Evolutionary conservation across 2,888 invertebrate species (phyloP), one percentile per base, ranked within the genome.

Genomic region (Dasysyrphus albostriatus): DNA sequence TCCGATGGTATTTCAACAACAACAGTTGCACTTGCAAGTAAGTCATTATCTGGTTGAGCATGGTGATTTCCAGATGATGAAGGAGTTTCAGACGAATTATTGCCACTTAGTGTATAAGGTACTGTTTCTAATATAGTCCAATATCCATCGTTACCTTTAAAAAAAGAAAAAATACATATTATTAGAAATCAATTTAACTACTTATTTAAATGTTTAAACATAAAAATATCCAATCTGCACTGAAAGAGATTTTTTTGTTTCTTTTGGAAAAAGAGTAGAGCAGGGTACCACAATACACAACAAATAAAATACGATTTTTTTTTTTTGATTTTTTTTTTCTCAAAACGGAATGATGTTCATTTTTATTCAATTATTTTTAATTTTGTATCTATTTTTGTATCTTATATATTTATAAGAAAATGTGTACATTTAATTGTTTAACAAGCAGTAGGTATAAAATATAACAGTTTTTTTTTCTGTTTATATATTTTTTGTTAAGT

Each of bases 51-150:
- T 34, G 85, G 80, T 59, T 76, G 88, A 47, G 67, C 88, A 76
- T 59, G 37, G 3, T 19, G 39, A 47, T 73, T 77, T 6, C 34
- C 77, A 51, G 74, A 76, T 87, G 88, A 88, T 59, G 88, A 89
- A 7, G 88, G 47, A 6, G 87, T 83, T 39, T 88, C 88, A 3
- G 88, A 73, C 12, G 88, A 77, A 7, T 72, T 47, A 75, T 78
- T 88, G 19, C 88, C 88, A 54, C 88, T 89, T 19, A 92, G 83
- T 5, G 92, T 90, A 63, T 92, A 92, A 5, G 92, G 92, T 76
- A 92, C 92, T 1, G 92, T 91, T 81, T 92, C 92, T 76, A 92
- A 76, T 49, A 92, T 92, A 12, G 92, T 92, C 92, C 92, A 92
- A 79, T 92, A 92, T 58, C 92, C 92, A 88, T 92, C 92, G 24